Conservation (phyloP, 2,113 vertebrate species). For the Panthera tigris region DNA sequence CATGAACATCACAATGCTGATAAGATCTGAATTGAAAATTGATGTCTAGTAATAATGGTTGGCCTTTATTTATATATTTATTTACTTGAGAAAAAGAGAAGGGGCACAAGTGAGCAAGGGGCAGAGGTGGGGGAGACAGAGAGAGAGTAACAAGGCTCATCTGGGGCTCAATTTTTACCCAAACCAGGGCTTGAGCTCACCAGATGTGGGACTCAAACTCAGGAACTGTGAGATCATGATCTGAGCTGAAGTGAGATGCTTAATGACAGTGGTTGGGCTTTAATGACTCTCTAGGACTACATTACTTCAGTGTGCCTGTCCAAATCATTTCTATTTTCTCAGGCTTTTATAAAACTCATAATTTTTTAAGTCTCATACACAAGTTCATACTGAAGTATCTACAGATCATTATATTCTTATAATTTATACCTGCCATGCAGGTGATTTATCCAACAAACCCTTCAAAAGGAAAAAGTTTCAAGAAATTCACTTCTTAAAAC, state of each 20-base stretch:
- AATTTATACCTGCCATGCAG: neutral
- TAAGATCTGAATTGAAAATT: neutral
- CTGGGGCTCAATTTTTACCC: no score
- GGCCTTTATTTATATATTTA: no score
- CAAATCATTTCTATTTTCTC: neutral
- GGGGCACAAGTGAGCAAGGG: no score
- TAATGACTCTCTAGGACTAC: neutral
- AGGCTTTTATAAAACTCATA: neutral
- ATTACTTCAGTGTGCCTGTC: neutral
- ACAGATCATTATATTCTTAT: neutral
- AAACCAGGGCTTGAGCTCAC: no score
- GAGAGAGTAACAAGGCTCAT: no score
- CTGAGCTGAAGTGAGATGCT: neutral
- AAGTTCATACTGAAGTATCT: conserved; percentile 17
- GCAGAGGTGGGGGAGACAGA: no score
- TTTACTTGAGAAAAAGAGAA: no score
- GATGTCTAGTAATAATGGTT: neutral
- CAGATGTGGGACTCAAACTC: no score
- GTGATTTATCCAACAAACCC: conserved; percentile 21
- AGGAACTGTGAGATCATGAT: no score
- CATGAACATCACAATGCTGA: neutral
- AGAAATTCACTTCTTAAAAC: neutral
- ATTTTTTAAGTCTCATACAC: conserved; percentile 6
- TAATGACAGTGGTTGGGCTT: neutral
- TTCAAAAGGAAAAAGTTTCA: neutral